These are phyloP conservation scores for Sparidentex hasta DNA, from an alignment of 2,797 vertebrate species.

Conservation along the genomic window DNA sequence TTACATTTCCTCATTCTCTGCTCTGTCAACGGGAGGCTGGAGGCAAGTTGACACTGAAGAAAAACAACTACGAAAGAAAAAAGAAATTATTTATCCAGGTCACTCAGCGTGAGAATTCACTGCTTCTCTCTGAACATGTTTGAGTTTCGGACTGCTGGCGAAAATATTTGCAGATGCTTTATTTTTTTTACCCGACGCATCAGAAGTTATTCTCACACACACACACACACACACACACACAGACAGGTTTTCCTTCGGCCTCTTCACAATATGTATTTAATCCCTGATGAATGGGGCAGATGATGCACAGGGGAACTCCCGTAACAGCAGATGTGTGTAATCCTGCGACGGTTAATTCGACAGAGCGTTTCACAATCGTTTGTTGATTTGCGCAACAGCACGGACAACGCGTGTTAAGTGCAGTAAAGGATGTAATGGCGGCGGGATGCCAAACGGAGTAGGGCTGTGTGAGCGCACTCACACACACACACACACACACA, in stretches of 20 bases:
- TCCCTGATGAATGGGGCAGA: slow-evolving; percentile 47
- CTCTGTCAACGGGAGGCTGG: too few relatives aligned
- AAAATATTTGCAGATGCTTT: too few relatives aligned
- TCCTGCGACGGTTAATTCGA: slow-evolving; percentile 13
- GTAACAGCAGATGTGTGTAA: slow-evolving; percentile 26
- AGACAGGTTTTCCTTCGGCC: neutral
- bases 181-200: neutral
- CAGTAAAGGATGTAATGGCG: neutral
- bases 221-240: neutral
- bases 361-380: neutral
- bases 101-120: too few relatives aligned
- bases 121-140: too few relatives aligned
- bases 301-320: slow-evolving; percentile 25
- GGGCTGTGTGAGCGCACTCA: neutral
- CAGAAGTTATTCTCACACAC: slow-evolving; percentile 11
- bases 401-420: neutral
- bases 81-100: too few relatives aligned
- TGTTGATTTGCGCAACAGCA: neutral
- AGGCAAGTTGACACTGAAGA: too few relatives aligned
- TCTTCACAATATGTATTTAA: slow-evolving; percentile 35
- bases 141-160: too few relatives aligned
- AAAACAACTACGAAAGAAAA: too few relatives aligned
- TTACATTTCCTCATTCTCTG: too few relatives aligned
- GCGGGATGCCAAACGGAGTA: neutral
- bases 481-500: slow-evolving; percentile 6